Evolutionary conservation across 2,888 invertebrate genomes (phyloP).

Genomic region (Achlya flavicornis): DNA sequence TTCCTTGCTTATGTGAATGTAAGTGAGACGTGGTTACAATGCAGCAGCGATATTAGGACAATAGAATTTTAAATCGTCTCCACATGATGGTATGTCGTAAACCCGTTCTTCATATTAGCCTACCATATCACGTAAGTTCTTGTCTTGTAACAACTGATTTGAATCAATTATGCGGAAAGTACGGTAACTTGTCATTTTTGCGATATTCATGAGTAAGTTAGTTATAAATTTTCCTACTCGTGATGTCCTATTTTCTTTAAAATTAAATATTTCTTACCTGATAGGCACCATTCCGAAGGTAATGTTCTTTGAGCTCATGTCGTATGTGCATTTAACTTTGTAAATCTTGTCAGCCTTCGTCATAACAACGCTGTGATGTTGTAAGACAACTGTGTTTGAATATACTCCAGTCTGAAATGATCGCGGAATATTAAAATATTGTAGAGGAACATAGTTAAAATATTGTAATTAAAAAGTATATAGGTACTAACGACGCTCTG

Average conservation of each 20-base stretch:
- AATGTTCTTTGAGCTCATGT: constrained; percentile 97
- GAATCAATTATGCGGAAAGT: constrained; percentile 57
- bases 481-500: constrained; percentile 93
- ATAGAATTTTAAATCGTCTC: constrained; percentile 57
- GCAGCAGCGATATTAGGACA: constrained; percentile 51
- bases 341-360: constrained; percentile 98
- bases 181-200: constrained; percentile 41
- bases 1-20: constrained; percentile 50
- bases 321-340: constrained; percentile 97
- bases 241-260: constrained; percentile 8
- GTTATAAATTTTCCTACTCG: not conserved
- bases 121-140: constrained; percentile 57
- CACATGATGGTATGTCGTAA: constrained; percentile 52
- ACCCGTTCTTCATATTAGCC: constrained; percentile 50
- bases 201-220: constrained; percentile 35
- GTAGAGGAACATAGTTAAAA: not conserved
- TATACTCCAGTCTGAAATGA: constrained; percentile 93
- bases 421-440: constrained; percentile 5
- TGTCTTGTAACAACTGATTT: constrained; percentile 37
- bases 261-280: constrained; percentile 80
- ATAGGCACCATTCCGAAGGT: constrained; percentile 99
- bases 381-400: constrained; percentile 96
- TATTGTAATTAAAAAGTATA: not conserved
- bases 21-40: constrained; percentile 64
- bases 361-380: constrained; percentile 98